Evolutionary conservation across 1,140 invertebrate species (phyloP), one percentile per base, ranked within the genome.

Genomic region (Drosophila lowei): DNA sequence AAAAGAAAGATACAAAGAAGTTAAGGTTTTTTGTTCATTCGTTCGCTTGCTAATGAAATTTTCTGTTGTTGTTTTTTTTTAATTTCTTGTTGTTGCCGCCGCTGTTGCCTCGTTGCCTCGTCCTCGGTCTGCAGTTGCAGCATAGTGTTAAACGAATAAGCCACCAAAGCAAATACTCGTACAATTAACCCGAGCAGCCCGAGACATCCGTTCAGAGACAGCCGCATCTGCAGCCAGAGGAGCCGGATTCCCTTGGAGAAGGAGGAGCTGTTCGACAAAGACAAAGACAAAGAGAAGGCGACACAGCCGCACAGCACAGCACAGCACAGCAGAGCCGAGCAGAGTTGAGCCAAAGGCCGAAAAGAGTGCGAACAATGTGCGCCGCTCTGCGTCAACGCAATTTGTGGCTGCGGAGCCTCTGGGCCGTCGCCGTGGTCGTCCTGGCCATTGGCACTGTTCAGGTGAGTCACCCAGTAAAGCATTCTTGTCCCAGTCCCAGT

Each of bases 401-500:
- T 88, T 86, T 88, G 78, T 88, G 78, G 81, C 80, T 85, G 60
- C 75, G 66, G 55, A 83, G 83, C 83, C 83, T 86, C 65, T 83
- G 75, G 83, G 83, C 76, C 44, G 15, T 42, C 42, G 54, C 54
- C 44, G 8, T 56, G 11, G 66, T 68, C 71, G 54, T 86, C 44
- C 63, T 86, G 50, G 78, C 79, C 63, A 65, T 88, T 72, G 75
- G 78, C 83, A 88, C 75, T 21, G 83, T 88, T 52, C 83, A 86
- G 83, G 83, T 86, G 83, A 86, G 83, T 86, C 83, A 86, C 85
- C 53, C 21, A 63, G 18, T 28, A 25, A 34, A 46, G 49, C 25
- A 53, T 34, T 9, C 34, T 38, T 38, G 47, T 25, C 47, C 47
- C 30, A 53, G 16, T 53, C 13, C 48, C 21, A 49, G 23, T 49